These are phyloP conservation scores for Chloebia gouldiae DNA, from an alignment of 2,113 vertebrate species.

Conservation along the genomic window DNA sequence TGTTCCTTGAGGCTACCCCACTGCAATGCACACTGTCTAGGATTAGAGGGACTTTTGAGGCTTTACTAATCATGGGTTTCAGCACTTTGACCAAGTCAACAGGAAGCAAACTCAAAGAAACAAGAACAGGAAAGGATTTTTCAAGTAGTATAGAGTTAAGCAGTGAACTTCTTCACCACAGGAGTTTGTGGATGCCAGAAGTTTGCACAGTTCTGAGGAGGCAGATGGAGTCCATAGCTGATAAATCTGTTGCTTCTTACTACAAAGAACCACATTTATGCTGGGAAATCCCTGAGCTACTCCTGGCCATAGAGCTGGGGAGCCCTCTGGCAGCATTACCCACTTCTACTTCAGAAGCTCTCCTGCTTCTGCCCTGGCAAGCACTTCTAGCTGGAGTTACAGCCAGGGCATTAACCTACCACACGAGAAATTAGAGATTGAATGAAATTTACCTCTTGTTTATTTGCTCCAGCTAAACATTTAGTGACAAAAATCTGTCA, in stretches of 20 bases:
- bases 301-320: background rate
- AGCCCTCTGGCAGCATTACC: background rate
- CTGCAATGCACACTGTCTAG: background rate
- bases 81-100: background rate
- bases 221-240: background rate
- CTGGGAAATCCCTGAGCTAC: background rate
- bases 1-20: background rate
- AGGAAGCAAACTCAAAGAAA: background rate
- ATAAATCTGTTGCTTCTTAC: background rate
- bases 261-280: background rate
- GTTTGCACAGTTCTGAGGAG: background rate
- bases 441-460: background rate
- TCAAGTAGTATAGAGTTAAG: background rate
- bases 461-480: background rate
- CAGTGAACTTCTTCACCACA: background rate
- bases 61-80: background rate
- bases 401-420: background rate
- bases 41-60: background rate
- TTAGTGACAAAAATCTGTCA: background rate
- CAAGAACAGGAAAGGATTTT: background rate
- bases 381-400: background rate
- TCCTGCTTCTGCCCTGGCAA: background rate
- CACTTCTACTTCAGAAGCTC: background rate
- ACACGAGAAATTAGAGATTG: background rate
- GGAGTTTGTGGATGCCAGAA: background rate